Conservation (phyloP, 2,113 vertebrate species). For the Phrynosoma platyrhinos region DNA sequence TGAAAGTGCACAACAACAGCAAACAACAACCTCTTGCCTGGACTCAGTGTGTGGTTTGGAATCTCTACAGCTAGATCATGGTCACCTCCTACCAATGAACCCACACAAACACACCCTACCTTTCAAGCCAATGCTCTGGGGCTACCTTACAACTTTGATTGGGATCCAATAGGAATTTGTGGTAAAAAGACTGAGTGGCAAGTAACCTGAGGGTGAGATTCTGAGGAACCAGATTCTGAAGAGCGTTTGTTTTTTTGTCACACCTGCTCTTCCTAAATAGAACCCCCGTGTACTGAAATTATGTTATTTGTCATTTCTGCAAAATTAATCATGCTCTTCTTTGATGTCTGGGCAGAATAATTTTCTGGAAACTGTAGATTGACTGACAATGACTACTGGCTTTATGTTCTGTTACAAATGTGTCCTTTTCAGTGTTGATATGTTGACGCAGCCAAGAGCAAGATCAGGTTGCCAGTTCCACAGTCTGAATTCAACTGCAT, state of each 20-base stretch:
- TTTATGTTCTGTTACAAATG: background rate
- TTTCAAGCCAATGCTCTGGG: too few species aligned
- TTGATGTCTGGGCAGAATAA: background rate
- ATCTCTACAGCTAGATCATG: too few species aligned
- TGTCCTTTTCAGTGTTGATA: background rate
- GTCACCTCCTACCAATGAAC: too few species aligned
- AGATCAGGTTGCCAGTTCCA: background rate
- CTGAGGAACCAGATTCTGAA: too few species aligned
- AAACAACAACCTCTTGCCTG: too few species aligned
- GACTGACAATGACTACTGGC: background rate
- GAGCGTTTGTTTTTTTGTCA: background rate
- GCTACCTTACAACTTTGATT: too few species aligned
- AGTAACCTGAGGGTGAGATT: too few species aligned
- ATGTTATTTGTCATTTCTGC: background rate
- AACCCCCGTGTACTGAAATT: conserved; percentile 19
- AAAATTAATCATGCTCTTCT: background rate
- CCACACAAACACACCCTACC: too few species aligned
- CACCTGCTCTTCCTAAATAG: background rate
- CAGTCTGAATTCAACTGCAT: conserved; percentile 1
- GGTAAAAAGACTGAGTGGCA: too few species aligned
- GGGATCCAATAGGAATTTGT: too few species aligned
- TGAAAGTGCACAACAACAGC: too few species aligned
- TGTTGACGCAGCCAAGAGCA: background rate
- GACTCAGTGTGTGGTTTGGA: too few species aligned
- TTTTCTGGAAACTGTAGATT: background rate